phyloP scores from a whole-genome alignment of 2,797 vertebrate species.

The Pangasius djambal region DNA sequence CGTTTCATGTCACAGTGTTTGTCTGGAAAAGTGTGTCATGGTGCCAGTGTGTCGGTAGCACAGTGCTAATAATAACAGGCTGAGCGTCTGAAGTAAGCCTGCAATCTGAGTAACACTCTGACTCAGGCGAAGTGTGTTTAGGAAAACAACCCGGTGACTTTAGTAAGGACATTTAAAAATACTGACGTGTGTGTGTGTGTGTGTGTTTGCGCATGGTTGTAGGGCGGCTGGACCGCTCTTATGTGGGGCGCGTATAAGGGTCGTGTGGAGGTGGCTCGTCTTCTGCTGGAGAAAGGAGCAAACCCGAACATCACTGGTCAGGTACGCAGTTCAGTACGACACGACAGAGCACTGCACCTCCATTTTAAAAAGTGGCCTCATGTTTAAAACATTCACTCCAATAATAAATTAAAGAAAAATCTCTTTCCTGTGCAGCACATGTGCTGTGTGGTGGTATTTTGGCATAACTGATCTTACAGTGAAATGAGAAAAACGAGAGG shows the following conservation, averaged over 20 bases:
- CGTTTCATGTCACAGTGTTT: slow-evolving; percentile 3
- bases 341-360: no score
- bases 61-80: slow-evolving; percentile 58
- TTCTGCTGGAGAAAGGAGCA: slow-evolving; percentile 90
- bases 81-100: slow-evolving; percentile 27
- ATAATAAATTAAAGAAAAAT: background rate
- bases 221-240: slow-evolving; percentile 97
- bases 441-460: background rate
- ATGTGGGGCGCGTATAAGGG: slow-evolving; percentile 99
- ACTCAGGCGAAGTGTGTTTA: slow-evolving; percentile 44
- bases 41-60: slow-evolving; percentile 53
- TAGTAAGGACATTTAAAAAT: background rate
- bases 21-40: slow-evolving; percentile 36
- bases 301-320: slow-evolving; percentile 96
- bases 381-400: background rate
- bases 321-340: slow-evolving; percentile 69
- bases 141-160: slow-evolving; percentile 31
- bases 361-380: background rate
- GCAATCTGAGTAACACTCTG: slow-evolving; percentile 49
- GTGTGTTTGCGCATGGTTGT: slow-evolving; percentile 12
- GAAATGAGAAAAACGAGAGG: background rate
- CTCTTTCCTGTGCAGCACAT: background rate
- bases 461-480: background rate
- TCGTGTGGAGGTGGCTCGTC: slow-evolving; percentile 81
- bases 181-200: slow-evolving; percentile 17